Evolutionary conservation across 2,113 vertebrate genomes (phyloP).

Genomic region (Empidonax alnorum): DNA sequence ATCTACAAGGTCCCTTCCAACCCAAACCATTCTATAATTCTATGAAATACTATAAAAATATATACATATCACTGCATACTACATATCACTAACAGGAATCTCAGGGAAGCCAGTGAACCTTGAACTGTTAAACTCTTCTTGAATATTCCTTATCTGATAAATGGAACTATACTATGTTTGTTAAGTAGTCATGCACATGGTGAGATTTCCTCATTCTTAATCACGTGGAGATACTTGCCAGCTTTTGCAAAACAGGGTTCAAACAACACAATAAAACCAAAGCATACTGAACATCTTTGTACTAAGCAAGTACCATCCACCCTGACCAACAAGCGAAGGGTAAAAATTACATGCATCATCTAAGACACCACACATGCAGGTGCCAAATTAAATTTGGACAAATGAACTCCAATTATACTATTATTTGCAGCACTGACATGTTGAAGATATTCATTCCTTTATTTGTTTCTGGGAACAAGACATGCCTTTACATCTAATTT

Average conservation of each 20-base stretch:
- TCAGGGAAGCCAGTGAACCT: background rate
- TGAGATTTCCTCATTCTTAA: background rate
- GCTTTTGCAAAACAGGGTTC: background rate
- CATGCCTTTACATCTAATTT: accelerated
- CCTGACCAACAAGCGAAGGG: background rate
- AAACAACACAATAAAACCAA: background rate
- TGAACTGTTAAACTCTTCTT: background rate
- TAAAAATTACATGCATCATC: background rate
- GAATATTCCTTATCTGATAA: background rate
- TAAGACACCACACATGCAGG: background rate
- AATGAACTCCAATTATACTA: background rate
- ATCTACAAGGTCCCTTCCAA: background rate
- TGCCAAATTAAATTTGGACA: background rate
- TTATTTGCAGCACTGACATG: background rate
- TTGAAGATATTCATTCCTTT: background rate
- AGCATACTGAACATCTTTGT: background rate
- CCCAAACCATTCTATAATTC: background rate
- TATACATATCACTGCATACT: no score
- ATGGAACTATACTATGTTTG: background rate
- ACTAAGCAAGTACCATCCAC: background rate
- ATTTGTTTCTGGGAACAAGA: background rate
- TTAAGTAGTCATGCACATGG: background rate
- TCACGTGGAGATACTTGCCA: background rate
- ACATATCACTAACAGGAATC: background rate
- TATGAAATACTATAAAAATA: background rate